These are phyloP conservation scores for Drosophila barbarae DNA, from an alignment of 2,888 invertebrate species.

Conservation along the genomic window DNA sequence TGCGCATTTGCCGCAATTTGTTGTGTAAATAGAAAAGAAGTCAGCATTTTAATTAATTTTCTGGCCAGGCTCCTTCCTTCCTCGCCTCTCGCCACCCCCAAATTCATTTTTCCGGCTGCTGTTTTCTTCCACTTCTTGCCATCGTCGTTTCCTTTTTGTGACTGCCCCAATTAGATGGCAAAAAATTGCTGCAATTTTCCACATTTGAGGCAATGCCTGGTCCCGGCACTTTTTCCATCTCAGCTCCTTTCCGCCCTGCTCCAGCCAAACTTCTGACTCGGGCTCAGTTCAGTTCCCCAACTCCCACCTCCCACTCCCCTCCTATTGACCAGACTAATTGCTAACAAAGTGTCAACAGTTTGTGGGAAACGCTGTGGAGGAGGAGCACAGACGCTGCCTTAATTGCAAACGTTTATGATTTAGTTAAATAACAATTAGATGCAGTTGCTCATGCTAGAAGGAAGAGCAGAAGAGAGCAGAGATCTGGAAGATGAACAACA, in stretches of 20 bases:
- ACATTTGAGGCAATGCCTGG: constrained; percentile 49
- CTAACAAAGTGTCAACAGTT: constrained; percentile 71
- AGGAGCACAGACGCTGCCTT: constrained; percentile 21
- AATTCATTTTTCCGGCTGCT: constrained; percentile 8
- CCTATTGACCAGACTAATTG: constrained; percentile 61
- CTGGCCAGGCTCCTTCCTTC: constrained; percentile 3
- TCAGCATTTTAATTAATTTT: constrained; percentile 71
- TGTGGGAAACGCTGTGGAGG: constrained; percentile 22
- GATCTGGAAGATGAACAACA: background rate
- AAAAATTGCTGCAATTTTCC: constrained; percentile 56
- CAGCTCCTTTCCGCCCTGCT: constrained; percentile 14
- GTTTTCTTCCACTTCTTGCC: constrained; percentile 3
- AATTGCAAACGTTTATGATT: constrained; percentile 65
- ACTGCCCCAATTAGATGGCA: constrained; percentile 58
- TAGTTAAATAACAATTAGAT: constrained; percentile 67
- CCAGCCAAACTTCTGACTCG: constrained; percentile 20
- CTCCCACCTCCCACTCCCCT: background rate
- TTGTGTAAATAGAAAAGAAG: constrained; percentile 68
- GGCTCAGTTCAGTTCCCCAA: constrained; percentile 10
- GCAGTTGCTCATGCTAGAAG: constrained; percentile 39
- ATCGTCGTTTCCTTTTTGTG: constrained; percentile 33
- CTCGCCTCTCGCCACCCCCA: background rate
- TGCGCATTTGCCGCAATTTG: constrained; percentile 72
- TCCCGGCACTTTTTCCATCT: constrained; percentile 37
- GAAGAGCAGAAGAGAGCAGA: background rate